Conservation (phyloP, 2,888 invertebrate genomes). For the Idaea biselata region DNA sequence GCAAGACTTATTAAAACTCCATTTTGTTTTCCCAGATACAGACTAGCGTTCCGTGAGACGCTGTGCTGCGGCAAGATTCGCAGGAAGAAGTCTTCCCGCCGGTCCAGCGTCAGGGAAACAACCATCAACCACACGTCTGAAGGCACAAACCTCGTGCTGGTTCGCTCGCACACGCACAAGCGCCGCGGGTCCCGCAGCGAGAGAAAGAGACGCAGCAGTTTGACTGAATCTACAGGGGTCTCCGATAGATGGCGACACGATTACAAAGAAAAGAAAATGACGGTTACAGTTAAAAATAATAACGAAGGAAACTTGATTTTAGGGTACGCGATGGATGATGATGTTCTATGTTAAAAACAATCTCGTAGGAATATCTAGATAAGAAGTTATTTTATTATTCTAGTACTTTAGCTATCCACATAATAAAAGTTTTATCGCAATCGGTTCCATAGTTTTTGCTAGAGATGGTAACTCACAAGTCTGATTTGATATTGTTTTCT, state of each 20-base stretch:
- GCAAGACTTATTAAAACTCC: background rate
- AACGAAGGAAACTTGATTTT: slow-evolving; percentile 44
- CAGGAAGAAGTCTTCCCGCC: slow-evolving; percentile 68
- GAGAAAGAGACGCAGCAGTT: slow-evolving; percentile 46
- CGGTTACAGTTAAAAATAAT: slow-evolving; percentile 44
- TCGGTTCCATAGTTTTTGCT: background rate
- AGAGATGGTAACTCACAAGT: background rate
- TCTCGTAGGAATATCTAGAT: background rate
- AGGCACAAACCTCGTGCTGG: slow-evolving; percentile 66
- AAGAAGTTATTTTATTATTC: background rate
- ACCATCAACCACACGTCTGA: slow-evolving; percentile 72
- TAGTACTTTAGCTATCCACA: background rate
- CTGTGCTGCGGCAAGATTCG: slow-evolving; percentile 81
- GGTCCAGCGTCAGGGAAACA: slow-evolving; percentile 72
- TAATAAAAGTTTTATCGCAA: background rate
- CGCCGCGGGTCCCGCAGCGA: slow-evolving; percentile 42
- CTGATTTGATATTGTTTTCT: background rate
- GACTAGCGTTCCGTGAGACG: slow-evolving; percentile 88
- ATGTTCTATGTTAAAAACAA: background rate
- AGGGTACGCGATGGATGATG: slow-evolving; percentile 26
- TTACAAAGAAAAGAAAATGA: slow-evolving; percentile 42
- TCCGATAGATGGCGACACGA: slow-evolving; percentile 52
- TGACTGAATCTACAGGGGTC: slow-evolving; percentile 50
- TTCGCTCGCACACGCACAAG: slow-evolving; percentile 54
- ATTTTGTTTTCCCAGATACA: slow-evolving; percentile 79